Percentiles rank a stretch among this genome's conserved stretches.
Conservation (phyloP, 2,113 vertebrate genomes). For the human (Homo sapiens) region DNA sequence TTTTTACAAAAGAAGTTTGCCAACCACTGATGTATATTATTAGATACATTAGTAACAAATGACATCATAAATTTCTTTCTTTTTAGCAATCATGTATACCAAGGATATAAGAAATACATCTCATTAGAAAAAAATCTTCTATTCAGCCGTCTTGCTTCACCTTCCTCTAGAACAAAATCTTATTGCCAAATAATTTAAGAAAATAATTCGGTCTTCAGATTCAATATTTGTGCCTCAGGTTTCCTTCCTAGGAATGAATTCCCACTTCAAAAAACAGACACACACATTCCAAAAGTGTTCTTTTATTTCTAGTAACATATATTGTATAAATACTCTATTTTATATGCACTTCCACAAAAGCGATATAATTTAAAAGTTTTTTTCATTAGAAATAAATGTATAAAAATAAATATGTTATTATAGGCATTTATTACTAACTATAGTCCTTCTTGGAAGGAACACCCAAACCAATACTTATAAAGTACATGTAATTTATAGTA, state of each 20-base stretch:
- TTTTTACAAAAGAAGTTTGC: neutral
- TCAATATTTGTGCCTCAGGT: neutral
- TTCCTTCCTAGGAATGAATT: constrained; percentile 12
- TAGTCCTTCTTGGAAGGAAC: constrained; percentile 95
- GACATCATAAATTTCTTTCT: constrained; percentile 60
- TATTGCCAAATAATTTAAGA: constrained; percentile 40
- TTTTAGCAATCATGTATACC: constrained; percentile 38
- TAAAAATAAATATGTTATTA: constrained; percentile 99
- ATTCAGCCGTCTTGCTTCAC: too few relatives aligned
- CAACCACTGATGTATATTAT: neutral
- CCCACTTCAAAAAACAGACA: constrained; percentile 68
- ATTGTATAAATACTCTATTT: constrained; percentile 99
- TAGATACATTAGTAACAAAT: constrained; percentile 7
- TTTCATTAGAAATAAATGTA: constrained; percentile 97
- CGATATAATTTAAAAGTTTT: constrained; percentile 93
- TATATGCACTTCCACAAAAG: constrained; percentile 97
- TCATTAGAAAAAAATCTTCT: constrained; percentile 46
- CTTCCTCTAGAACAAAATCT: constrained; percentile 43
- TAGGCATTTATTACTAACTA: constrained; percentile 89
- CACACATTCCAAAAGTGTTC: constrained; percentile 83
- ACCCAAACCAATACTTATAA: constrained; percentile 95
- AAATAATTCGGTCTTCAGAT: constrained; percentile 50
- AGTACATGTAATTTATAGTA: constrained; percentile 90
- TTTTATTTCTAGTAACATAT: constrained; percentile 92
- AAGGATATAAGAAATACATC: constrained; percentile 31